Evolutionary conservation across 2,797 vertebrate genomes (phyloP), one percentile per base, ranked within the genome.

Genomic region (Coranthus polyacanthus): DNA sequence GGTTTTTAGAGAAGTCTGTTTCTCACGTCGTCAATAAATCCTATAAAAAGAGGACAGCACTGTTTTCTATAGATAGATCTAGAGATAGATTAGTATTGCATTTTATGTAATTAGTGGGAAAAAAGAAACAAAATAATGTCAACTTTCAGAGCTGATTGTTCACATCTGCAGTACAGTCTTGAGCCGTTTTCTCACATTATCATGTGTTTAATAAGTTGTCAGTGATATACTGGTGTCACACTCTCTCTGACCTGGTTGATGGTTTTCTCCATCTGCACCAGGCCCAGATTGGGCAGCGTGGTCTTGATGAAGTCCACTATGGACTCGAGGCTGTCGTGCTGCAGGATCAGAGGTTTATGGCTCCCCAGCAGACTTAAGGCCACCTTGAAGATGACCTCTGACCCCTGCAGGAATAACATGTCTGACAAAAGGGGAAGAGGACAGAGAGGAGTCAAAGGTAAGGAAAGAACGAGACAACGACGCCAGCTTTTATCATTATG

Each of bases 201-300:
- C n/a, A n/a, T n/a, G n/a, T n/a, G n/a, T n/a, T n/a, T n/a, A n/a
- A n/a, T n/a, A n/a, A n/a, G n/a, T n/a, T n/a, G n/a, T n/a, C n/a
- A n/a, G n/a, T n/a, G n/a, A n/a, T n/a, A 26, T 6, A 26, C 8
- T 26, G 4, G 15, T 12, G 5, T 12, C 21, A n/a, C 3, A 10
- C 12, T 6, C 17, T 10, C n/a, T 55, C 74, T 79, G 88, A 98
- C 97, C 97, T 99, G 98, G 86, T 93, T 98, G 85, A 99, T 99
- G 53, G 97, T 98, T 89, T 98, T 98, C 88, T 98, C 98, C 98
- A 99, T 98, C 86, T 99, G 98, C 66, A 98, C 97, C 80, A 99
- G 92, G 54, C 98, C 96, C 75, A 99, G 85, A 88, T 98, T 99
- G 73, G 98, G 97, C 7, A 99, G 94, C 3, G 95, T 97, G 81